Base-by-base conservation (phyloP, 2,888 invertebrate species). In the Clanis bilineata region DNA sequence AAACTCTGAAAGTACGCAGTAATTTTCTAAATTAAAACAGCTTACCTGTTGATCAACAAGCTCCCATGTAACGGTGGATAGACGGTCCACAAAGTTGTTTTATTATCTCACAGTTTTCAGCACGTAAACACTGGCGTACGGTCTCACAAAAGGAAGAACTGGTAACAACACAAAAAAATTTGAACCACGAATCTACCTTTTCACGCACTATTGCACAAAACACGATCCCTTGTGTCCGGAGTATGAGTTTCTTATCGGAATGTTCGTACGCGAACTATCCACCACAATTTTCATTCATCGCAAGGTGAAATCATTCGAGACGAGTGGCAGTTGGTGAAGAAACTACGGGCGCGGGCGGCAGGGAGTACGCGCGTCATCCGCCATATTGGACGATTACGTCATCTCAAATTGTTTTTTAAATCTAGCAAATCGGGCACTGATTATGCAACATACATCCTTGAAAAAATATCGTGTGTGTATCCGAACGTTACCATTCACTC, bases 321-420 rank as follows among this genome's bases (percentile, higher is more conserved):
- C 86, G 79, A 88, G 82, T 82, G 81, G 83, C 82, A 77, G 80
- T 83, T 78, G 70, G 71, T 71, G 76, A 82, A 79, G 80, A 84
- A 81, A 88, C 85, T 85, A 83, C 76, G 76, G 76, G 73, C 66
- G 82, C 79, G 80, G 80, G 82, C 77, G 77, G 78, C 76, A 79
- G 80, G 78, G 80, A 77, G 77, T 70, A 81, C 85, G 83, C 89
- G 91, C 91, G 91, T 91, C 91, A 90, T 88, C 82, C 91, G 91
- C 91, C 91, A 91, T 91, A 87, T 90, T 91, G 83, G 77, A 79
- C 59, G 81, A 86, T 91, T 90, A 91, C 91, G 91, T 91, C 91
- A 91, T 83, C 77, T 61, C 66, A 68, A 67, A 57, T 67, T 67
- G 57, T 64, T 73, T 72, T 38, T 38, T 36, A 56, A n/a, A 9